Evolutionary conservation across 2,888 invertebrate genomes (phyloP), one percentile per base, ranked within the genome.

Genomic region (Asteroscopus sphinx): DNA sequence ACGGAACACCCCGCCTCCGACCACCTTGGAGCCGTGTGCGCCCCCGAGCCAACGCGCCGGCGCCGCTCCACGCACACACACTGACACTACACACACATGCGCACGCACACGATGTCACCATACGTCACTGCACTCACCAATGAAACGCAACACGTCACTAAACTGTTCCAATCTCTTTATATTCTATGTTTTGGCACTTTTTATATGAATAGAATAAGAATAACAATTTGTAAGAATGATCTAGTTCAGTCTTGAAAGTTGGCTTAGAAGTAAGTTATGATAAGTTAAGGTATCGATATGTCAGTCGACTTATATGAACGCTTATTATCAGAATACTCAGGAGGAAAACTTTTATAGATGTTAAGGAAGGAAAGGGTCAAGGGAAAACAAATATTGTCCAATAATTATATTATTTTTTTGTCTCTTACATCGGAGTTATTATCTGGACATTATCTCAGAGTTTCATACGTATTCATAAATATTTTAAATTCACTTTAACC

Each of bases 1-100:
- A 95, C 96, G 96, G 96, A 96, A 96, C 95, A 96, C 96, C 95
- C 96, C 96, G 89, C 96, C 95, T 95, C 96, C 96, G 90, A 96
- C 96, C 96, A 96, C 96, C 94, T 95, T 96, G 96, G 91, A 90
- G 94, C 91, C 92, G 89, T 91, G 83, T 80, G 82, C 83, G 76
- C 83, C 83, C 71, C 72, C 81, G 73, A 82, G 88, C 94, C 93
- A 93, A 93, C 90, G 53, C 59, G 53, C 58, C 57, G 44, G 55
- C 68, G 44, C 64, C 47, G 53, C 69, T 65, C 59, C 67, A 74
- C 70, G 62, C 69, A 70, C 64, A 40, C 39, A 39, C 67, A 60
- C 44, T 41, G 48, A 56, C 55, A 67, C 68, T 61, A 67, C 51
- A 67, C 55, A 66, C 60, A 59, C 57, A 67, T 67, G 66, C 66